Evolutionary conservation across 2,113 vertebrate species (phyloP), one percentile per base, ranked within the genome.

Genomic region (Aythya baeri): DNA sequence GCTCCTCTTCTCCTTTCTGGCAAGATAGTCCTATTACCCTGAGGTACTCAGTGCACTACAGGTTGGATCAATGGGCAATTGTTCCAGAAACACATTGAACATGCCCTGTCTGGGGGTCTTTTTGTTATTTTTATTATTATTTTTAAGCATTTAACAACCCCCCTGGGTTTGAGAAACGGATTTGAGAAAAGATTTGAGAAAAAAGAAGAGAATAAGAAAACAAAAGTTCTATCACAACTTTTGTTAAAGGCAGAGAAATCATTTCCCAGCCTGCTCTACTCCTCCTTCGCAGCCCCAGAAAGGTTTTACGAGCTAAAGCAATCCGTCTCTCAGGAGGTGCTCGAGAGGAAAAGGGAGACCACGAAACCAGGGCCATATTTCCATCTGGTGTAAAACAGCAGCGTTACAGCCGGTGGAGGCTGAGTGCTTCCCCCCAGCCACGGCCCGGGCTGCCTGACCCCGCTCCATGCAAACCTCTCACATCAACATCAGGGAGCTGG

Each of bases 291-390:
- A 91, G 44, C 83, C 81, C 73, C 57, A 6, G 83, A 26, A 88
- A 81, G 73, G 76, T 86, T 96, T 95, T 93, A 91, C 0, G 34
- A 86, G 90, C 94, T 94, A 94, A 63, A 96, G 86, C 61, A 75
- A 59, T 79, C 49, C 3, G 36, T 38, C 68, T 83, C 86, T 75
- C 70, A 61, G 86, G 93, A 95, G 65, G 57, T 91, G 88, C 79
- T 29, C 1, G 79, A 65, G 88, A 75, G 73, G 90, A 86, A 70
- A 94, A 89, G 74, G 72, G 94, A 90, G 83, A 79, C 66, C 65
- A 38, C 0, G 0, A 21, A 59, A 59, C 20, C 68, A 25, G 49
- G 75, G 38, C 90, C 6, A 1, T 31, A 34, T 91, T 91, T 92
- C 91, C 91, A 96, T 68, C 72, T 81, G 90, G 57, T 81, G 49